phyloP scores from a whole-genome alignment of 1,140 invertebrate species.

The Drosophila equinoxialis region DNA sequence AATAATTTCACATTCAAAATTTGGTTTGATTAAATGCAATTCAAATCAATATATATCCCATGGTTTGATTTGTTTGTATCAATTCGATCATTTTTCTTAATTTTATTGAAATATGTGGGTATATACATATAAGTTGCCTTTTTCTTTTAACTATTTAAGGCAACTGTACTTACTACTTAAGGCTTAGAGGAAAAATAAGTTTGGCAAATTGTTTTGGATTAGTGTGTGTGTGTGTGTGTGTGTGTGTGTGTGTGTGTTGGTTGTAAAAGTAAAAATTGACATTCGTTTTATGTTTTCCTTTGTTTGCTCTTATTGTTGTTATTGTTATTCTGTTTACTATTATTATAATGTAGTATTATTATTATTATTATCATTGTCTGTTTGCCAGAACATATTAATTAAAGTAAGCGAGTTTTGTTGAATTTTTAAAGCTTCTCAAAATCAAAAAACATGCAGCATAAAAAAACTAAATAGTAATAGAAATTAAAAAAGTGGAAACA shows the following conservation, averaged over 20 bases:
- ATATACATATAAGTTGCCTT: conserved; percentile 24
- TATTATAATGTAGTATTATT: background rate
- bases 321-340: background rate
- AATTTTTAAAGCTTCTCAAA: conserved; percentile 39
- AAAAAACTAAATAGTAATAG: background rate
- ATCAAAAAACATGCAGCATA: conserved; percentile 53
- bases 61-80: background rate
- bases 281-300: conserved; percentile 62
- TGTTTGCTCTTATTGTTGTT: conserved; percentile 5
- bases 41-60: background rate
- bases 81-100: background rate
- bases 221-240: no score
- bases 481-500: background rate
- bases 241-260: conserved; percentile 1
- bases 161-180: conserved; percentile 45
- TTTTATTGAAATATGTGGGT: background rate
- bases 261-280: conserved; percentile 63
- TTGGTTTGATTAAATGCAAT: background rate
- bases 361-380: background rate
- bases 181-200: conserved; percentile 33
- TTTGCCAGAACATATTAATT: background rate
- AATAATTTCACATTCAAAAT: background rate
- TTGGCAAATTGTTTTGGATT: background rate
- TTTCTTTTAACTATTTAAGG: conserved; percentile 1
- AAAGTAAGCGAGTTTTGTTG: conserved; percentile 32